Base-by-base conservation (phyloP, 2,113 vertebrate species). In the Todiramphus chloris region DNA sequence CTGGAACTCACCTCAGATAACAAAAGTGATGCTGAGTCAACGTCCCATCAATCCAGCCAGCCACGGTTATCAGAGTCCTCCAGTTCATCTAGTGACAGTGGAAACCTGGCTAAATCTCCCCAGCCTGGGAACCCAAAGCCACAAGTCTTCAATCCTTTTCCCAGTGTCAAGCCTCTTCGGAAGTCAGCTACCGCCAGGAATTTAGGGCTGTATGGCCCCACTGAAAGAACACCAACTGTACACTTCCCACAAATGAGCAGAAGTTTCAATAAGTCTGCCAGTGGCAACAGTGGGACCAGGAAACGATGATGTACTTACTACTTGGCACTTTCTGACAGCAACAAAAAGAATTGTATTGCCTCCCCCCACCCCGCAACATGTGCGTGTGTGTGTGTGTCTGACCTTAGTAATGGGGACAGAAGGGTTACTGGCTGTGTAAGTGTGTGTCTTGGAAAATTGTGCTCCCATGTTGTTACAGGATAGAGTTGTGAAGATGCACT, bases 221-320 rank as follows among this genome's bases (percentile, higher is more conserved):
- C 98, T 3, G 98, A 99, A 72, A 98, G 99, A 96, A 99, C 99
- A 0, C 99, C 99, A 16, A 98, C 98, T 1, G 98, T 99, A 59
- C 98, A 99, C 93, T 99, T 99, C 76, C 99, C 99, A 23, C 99
- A 99, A 41, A 98, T 99, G 98, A 99, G 98, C 98, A 98, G 97
- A 95, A 98, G 98, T 93, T 97, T 99, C 90, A 98, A 41, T 96
- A 98, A 97, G 53, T 50, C 98, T 9, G 85, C 96, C 13, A 93
- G 94, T 20, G 97, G 98, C 16, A 98, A 69, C 51, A 96, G 97
- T 1, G 89, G 97, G 64, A 97, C 98, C 50, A 98, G 98, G 64
- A 99, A 98, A 90, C 98, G 98, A 70, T 99, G 98, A 98, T 96
- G 9, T 70, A 50, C 37, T 56, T 60, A 62, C 41, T 51, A 8